Conservation (phyloP, 2,797 vertebrate species). For the Philypnodon macrostomus region DNA sequence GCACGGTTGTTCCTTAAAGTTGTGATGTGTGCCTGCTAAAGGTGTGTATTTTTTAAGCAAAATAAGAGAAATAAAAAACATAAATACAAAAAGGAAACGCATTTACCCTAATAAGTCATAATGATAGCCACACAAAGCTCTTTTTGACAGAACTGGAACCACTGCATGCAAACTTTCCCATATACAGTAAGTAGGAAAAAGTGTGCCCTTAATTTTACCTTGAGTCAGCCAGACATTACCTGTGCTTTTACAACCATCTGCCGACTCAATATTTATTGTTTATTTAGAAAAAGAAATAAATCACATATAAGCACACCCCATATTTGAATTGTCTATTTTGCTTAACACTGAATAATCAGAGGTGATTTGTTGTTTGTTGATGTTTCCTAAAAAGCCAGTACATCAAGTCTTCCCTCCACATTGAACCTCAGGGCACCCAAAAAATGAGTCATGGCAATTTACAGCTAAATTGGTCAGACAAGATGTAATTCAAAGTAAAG, state of each 20-base stretch:
- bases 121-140: conserved; percentile 18
- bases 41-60: not conserved
- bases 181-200: conserved; percentile 40
- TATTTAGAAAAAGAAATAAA: conserved; percentile 31
- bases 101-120: conserved; percentile 16
- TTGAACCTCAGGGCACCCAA: conserved; percentile 9
- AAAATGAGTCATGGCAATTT: conserved; percentile 14
- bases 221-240: conserved; percentile 32
- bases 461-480: conserved; percentile 52
- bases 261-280: conserved; percentile 25
- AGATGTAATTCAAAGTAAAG: conserved; percentile 30
- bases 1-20: not conserved
- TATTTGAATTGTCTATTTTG: conserved; percentile 34
- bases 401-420: conserved; percentile 25
- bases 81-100: conserved; percentile 10
- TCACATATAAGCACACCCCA: conserved; percentile 29
- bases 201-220: conserved; percentile 46
- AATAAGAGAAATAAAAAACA: not conserved
- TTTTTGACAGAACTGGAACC: conserved; percentile 32
- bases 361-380: conserved; percentile 25
- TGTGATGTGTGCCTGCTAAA: conserved; percentile 2
- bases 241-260: conserved; percentile 12
- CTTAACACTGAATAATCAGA: conserved; percentile 34
- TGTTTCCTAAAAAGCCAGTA: conserved; percentile 22
- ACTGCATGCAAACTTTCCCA: conserved; percentile 33